Conservation (phyloP, 1,140 invertebrate species). For the Drosophila kurseongensis region DNA sequence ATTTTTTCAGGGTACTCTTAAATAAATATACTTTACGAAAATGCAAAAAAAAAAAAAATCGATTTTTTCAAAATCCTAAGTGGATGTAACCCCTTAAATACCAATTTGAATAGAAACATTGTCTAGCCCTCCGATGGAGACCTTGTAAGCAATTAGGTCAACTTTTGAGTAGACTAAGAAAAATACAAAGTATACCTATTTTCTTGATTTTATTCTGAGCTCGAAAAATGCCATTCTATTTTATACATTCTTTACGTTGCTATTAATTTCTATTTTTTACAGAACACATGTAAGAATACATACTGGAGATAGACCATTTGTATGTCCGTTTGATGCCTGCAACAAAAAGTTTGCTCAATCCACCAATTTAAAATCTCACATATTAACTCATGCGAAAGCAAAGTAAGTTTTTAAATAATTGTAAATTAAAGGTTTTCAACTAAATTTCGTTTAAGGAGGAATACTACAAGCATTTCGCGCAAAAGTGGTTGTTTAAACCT, state of each 20-base stretch:
- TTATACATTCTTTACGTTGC: background rate
- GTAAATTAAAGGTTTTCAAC: background rate
- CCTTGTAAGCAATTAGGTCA: too few relatives aligned
- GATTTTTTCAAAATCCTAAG: too few relatives aligned
- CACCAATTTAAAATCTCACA: slow-evolving; percentile 99
- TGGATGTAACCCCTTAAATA: too few relatives aligned
- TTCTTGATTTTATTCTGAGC: too few relatives aligned
- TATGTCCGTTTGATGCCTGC: slow-evolving; percentile 99
- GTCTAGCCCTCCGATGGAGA: too few relatives aligned
- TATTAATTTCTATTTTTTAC: slow-evolving; percentile 24
- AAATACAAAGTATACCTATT: too few relatives aligned
- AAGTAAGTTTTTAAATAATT: slow-evolving; percentile 87
- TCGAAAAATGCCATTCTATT: background rate
- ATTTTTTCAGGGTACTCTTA: too few relatives aligned
- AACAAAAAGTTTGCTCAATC: slow-evolving; percentile 99
- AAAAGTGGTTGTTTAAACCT: slow-evolving; percentile 52
- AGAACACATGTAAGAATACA: slow-evolving; percentile 99
- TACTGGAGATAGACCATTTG: slow-evolving; percentile 98
- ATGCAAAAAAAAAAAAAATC: too few relatives aligned
- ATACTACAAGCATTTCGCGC: slow-evolving; percentile 32
- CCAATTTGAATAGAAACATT: too few relatives aligned
- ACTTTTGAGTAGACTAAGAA: too few relatives aligned
- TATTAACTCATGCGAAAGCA: slow-evolving; percentile 98
- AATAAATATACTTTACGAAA: too few relatives aligned
- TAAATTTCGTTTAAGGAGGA: slow-evolving; percentile 56